phyloP scores from a whole-genome alignment of 2,113 vertebrate genomes.

The Cygnus atratus region DNA sequence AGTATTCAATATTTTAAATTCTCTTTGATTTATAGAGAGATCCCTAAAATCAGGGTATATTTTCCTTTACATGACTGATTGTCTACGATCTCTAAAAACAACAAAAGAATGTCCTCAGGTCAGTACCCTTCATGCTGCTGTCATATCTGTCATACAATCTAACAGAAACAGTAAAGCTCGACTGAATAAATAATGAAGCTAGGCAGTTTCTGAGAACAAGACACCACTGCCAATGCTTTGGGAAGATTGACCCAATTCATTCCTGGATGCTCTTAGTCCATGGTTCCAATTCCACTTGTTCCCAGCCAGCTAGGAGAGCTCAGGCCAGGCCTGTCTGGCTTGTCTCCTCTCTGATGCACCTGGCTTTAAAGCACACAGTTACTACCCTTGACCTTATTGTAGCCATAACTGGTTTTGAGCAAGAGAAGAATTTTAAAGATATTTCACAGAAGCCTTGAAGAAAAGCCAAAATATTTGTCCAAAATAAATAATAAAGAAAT shows the following conservation, averaged over 20 bases:
- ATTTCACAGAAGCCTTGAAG: neutral
- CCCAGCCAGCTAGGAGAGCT: neutral
- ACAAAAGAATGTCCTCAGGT: neutral
- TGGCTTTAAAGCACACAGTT: neutral
- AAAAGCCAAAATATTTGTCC: neutral
- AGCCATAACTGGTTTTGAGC: neutral
- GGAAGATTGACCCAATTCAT: neutral
- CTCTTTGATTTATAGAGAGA: neutral
- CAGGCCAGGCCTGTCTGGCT: neutral
- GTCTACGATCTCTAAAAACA: neutral
- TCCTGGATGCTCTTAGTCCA: accelerated
- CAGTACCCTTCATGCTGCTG: neutral
- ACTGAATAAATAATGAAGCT: neutral
- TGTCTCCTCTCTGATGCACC: neutral
- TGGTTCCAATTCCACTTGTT: neutral
- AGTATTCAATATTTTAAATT: neutral
- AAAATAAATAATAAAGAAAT: neutral
- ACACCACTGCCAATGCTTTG: neutral
- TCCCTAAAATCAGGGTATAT: neutral
- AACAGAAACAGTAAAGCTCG: neutral
- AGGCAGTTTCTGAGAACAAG: neutral
- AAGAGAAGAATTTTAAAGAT: neutral
- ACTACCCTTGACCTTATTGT: accelerated
- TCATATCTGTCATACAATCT: neutral
- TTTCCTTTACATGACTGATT: neutral